phyloP scores from a whole-genome alignment of 2,888 invertebrate species.

The Synergus japonicus region DNA sequence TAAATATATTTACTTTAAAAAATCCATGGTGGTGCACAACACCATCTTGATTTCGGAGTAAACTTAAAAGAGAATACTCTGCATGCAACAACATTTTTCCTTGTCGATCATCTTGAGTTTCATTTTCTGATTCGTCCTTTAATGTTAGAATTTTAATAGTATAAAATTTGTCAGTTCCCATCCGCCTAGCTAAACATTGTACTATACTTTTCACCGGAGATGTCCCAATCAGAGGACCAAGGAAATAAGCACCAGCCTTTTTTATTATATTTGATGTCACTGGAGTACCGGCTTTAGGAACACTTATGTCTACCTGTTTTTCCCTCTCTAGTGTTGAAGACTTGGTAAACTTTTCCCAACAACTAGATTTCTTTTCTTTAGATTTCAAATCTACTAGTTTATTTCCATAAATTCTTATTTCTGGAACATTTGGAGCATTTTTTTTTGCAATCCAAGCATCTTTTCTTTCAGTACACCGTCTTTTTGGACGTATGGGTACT shows the following conservation, averaged over 20 bases:
- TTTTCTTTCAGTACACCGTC: conserved; percentile 6
- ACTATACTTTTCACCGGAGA: conserved; percentile 88
- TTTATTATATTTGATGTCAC: conserved; percentile 80
- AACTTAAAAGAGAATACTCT: conserved; percentile 85
- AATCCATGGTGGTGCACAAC: conserved; percentile 88
- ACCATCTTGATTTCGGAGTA: conserved; percentile 84
- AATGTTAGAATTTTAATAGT: conserved; percentile 82
- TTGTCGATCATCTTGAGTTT: conserved; percentile 86
- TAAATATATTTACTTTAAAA: conserved; percentile 81
- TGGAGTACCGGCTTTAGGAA: conserved; percentile 79
- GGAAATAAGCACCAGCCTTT: conserved; percentile 84
- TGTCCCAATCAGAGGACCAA: conserved; percentile 85
- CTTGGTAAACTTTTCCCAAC: conserved; percentile 51
- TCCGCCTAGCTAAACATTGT: conserved; percentile 86
- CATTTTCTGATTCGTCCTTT: conserved; percentile 79
- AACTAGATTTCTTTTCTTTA: conserved; percentile 9
- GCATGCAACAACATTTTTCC: conserved; percentile 89
- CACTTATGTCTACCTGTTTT: conserved; percentile 71
- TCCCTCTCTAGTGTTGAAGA: conserved; percentile 48
- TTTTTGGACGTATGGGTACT: conserved; percentile 19
- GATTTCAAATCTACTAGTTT: background rate
- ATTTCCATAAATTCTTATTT: background rate
- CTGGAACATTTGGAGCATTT: background rate
- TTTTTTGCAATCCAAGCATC: conserved; percentile 1
- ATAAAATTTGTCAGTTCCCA: conserved; percentile 84